Base-by-base conservation (phyloP, 2,113 vertebrate species). In the Calidris pygmaea region DNA sequence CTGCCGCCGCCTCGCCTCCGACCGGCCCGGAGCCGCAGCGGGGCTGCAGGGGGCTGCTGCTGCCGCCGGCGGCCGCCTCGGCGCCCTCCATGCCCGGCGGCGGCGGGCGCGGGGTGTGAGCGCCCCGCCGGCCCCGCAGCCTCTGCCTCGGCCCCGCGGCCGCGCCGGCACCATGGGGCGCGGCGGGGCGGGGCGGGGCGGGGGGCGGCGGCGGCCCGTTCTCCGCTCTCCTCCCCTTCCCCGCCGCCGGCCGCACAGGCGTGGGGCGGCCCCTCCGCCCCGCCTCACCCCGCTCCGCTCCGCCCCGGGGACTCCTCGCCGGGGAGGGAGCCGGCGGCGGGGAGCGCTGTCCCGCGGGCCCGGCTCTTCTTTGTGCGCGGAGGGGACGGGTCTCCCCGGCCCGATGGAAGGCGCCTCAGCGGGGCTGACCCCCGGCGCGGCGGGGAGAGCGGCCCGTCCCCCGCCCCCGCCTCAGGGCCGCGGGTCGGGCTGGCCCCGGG, bases 61-160 rank as follows among this genome's bases (percentile, higher is more conserved):
- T 35, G 74, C 92, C 43, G 82, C 77, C 29, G 50, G 95, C 89
- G 34, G 85, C 93, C 58, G 88, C 85, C 63, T 83, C 95, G 14
- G 94, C 71, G 8, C 71, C 55, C 87, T 90, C 87, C 87, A 90
- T 90, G 79, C 63, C 78, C 62, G 78, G 78, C 60, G 55, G 85
- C 73, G 27, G 63, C 78, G n/a, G n/a, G n/a, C n/a, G n/a, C n/a
- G n/a, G n/a, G n/a, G n/a, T n/a, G n/a, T n/a, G n/a, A n/a, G n/a
- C n/a, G n/a, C n/a, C n/a, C n/a, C n/a, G n/a, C n/a, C n/a, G n/a
- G n/a, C n/a, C n/a, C n/a, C n/a, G n/a, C n/a, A n/a, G n/a, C n/a
- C n/a, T n/a, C n/a, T n/a, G n/a, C n/a, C n/a, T n/a, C n/a, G n/a
- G n/a, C n/a, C n/a, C n/a, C n/a, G n/a, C n/a, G n/a, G n/a, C n/a